Base-by-base conservation (phyloP, 2,113 vertebrate genomes). In the Hystrix cristata region DNA sequence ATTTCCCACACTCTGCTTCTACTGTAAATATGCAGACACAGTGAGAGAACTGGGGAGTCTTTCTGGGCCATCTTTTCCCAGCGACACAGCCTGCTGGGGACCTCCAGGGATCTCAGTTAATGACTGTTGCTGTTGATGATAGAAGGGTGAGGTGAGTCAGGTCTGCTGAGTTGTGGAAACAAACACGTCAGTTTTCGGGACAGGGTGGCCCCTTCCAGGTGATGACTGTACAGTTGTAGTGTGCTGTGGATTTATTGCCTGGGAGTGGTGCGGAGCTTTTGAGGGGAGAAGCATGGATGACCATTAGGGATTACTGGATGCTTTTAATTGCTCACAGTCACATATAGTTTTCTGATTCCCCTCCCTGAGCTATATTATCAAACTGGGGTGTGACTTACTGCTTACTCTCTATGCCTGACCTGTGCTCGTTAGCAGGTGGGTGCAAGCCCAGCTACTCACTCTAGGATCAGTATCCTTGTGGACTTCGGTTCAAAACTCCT, bases 351-450 rank as follows among this genome's bases (percentile, higher is more conserved):
- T 67, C 74, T 87, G 16, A n/a, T 62, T 91, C 91, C 80, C 76
- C 43, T 83, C 38, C n/a, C 7, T 94, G 43, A 83, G n/a, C 92
- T 79, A 95, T 82, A 57, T 83, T 93, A 91, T 93, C 83, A 78
- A 93, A 86, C 57, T 55, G 43, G 59, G 57, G 43, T 23, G 9
- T 34, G 29, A 84, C 88, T 69, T 84, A 62, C 89, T 80, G 51
- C 69, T 88, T 31, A 38, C 18, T 85, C 48, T 67, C 59, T 46
- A 55, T 48, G 38, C 51, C 62, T 94, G 67, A 92, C 65, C 34
- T 69, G 59, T 71, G 59, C 81, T 90, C 38, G 81, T 59, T 59
- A 79, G 76, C 25, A 87, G 62, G 69, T 87, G 60, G 43, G 21
- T 51, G 27, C 64, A 57, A 64, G 1, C 25, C 81, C 78, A 62